Base-by-base conservation (phyloP, 2,797 vertebrate species). In the Mormyrops attenuatus region DNA sequence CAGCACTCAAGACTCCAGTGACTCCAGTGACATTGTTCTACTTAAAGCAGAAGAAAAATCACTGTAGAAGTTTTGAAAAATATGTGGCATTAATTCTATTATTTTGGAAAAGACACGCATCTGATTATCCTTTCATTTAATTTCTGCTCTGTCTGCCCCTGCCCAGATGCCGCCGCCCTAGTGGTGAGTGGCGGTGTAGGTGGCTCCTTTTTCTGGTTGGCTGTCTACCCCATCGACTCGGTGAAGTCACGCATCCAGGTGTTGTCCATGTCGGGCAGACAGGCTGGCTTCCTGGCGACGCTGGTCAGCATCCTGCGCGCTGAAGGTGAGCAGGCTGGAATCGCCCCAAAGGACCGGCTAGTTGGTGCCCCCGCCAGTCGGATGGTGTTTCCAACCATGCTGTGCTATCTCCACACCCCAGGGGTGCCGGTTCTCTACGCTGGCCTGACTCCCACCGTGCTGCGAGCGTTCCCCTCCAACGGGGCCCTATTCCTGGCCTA, bases 161-260 rank as follows among this genome's bases (percentile, higher is more conserved):
- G 9, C 66, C 4, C 53, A 97, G 97, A 96, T 89, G 94, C 96
- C 26, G 57, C 96, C 60, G 95, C 95, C 38, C 91, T 97, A 90
- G 94, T 97, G 90, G 82, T 97, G 73, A 97, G 97, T 0, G 97
- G 97, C 50, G 97, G 97, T n/a, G 93, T 97, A 13, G 97, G 96
- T 90, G 97, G 97, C 44, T 95, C 95, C 90, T 96, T 95, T 63
- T 93, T 97, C 26, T 97, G 97, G 97, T 93, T 97, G 89, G 95
- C 96, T 60, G 97, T 97, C 0, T 97, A 97, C 91, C 97, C 97
- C 7, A 94, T 97, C 80, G 97, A 97, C 91, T 96, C 96, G 53
- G 93, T 97, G 88, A 97, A 97, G 92, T 97, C 97, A 38, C 94
- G 97, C 92, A 97, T 97, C 92, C 97, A 97, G 90, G 97, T 97